Evolutionary conservation across 2,888 invertebrate genomes (phyloP), one percentile per base, ranked within the genome.

Genomic region (Anthrax anthrax): DNA sequence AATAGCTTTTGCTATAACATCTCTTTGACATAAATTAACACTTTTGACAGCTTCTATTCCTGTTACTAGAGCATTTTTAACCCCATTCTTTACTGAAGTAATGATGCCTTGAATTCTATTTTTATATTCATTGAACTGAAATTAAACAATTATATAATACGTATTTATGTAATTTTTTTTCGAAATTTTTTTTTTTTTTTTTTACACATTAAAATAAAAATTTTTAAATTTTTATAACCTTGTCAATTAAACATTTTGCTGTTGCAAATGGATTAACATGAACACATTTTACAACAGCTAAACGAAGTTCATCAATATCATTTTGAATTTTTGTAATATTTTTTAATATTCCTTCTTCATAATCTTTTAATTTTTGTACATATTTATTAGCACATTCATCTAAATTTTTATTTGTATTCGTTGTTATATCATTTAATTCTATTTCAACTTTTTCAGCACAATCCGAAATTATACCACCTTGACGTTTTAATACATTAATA

Each of bases 201-300:
- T 23, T 4, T 23, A 6, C 2, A 27, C 5, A 27, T 14, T 14
- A 10, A 13, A 2, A 34, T n/a, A n/a, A n/a, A n/a, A n/a, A n/a
- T n/a, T n/a, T n/a, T 23, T 8, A 23, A 23, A 23, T 23, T 6
- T 17, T 6, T 44, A n/a, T n/a, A n/a, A 44, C 44, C 39, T 46
- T 27, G n/a, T 41, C 41, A 17, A 37, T 40, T n/a, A 46, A 37
- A 37, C 46, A 46, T 37, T 46, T 46, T 14, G 23, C 37, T 14
- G 46, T 29, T 27, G 19, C 23, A 16, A 46, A 37, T 41, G 46
- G 46, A 34, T 46, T 46, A 34, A 37, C 17, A 41, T 41, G 36
- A 18, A 46, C 18, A 36, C 46, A 46, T n/a, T 41, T 39, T 5
- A 27, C 29, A 29, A 46, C 41, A 27, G 34, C 27, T 3, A 40